phyloP scores from a whole-genome alignment of 2,797 vertebrate species.

The Limnodromus scolopaceus region DNA sequence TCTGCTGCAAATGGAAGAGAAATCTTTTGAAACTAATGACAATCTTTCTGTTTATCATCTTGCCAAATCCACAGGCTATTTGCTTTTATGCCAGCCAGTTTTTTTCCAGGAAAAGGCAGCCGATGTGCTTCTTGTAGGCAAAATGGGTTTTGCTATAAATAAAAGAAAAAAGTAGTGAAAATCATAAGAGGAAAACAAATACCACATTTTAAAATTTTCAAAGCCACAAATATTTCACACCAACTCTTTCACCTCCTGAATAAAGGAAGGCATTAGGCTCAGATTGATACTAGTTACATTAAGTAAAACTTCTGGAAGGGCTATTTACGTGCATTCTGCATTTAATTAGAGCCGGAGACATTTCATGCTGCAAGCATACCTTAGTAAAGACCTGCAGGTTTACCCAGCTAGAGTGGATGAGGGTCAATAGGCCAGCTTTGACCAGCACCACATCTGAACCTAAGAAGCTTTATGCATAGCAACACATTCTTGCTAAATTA shows the following conservation, averaged over 20 bases:
- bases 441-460: neutral
- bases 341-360: neutral
- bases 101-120: neutral
- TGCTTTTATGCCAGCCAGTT: neutral
- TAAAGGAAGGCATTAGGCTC: neutral
- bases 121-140: neutral
- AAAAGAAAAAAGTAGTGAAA: neutral
- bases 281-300: neutral
- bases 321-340: neutral
- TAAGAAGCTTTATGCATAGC: neutral
- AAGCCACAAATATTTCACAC: neutral
- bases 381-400: neutral
- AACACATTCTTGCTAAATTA: neutral
- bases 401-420: neutral
- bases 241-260: neutral
- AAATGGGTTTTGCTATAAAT: neutral
- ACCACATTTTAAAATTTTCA: neutral
- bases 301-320: constrained; percentile 5
- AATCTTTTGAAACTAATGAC: neutral
- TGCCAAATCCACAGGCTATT: constrained; percentile 43
- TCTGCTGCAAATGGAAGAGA: neutral
- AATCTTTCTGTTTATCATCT: neutral
- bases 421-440: neutral
- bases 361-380: neutral
- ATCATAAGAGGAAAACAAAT: neutral